Evolutionary conservation across 2,113 vertebrate species (phyloP), one percentile per base, ranked within the genome.

Genomic region (Telmatochromis sp.): DNA sequence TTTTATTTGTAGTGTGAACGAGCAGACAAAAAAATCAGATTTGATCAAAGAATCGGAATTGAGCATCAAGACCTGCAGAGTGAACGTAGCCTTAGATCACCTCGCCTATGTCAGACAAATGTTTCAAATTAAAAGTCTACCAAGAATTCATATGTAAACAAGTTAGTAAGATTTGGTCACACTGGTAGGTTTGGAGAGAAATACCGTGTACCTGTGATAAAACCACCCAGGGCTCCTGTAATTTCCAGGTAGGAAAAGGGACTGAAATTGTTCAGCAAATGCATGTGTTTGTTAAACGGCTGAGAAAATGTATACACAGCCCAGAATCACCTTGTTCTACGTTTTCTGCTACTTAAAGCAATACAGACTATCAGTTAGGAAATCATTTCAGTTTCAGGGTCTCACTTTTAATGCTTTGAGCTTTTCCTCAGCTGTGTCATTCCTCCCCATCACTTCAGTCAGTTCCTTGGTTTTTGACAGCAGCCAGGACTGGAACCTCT

Each of bases 401-500:
- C 84, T 96, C 85, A 99, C 98, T 96, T 98, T 96, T 84, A 99
- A 87, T 2, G 91, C 80, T 23, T 92, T 96, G 55, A 98, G 96
- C 33, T 96, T 97, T 68, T 94, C 89, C 86, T 96, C 95, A 1
- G 91, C 54, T 1, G 90, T 79, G 53, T 94, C 92, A 12, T 94
- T 90, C 54, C 19, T 83, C 80, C 96, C 94, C 91, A 94, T 71
- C 88, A 97, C 98, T 84, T 90, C 19, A 7, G 95, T 97, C 15
- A 98, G 93, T 90, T 96, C 97, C 88, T 97, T 96, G 19, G 94
- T 96, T 88, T 97, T 96, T 2, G 89, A 91, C 23, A 95, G 92
- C 91, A 99, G 95, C 98, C 98, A 99, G 2, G 82, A 92, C 81
- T 97, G 97, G 94, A 99, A 98, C 89, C 94, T 94, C 3, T 96